Conservation (phyloP, 2,113 vertebrate species). For the Cyphomyrus discorhynchus region DNA sequence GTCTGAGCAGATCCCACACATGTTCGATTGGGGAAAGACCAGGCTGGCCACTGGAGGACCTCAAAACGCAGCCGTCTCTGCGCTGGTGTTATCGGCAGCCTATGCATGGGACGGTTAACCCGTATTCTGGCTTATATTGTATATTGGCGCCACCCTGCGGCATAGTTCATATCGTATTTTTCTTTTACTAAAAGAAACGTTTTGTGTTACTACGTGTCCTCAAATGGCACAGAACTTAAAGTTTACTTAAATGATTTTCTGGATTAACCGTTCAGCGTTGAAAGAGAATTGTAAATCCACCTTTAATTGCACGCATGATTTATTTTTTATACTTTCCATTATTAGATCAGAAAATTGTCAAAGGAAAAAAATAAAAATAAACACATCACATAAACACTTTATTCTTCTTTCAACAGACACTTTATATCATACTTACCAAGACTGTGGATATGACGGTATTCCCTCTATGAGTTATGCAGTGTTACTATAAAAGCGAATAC, state of each 20-base stretch:
- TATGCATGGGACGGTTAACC: too few species aligned
- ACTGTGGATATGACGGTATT: neutral
- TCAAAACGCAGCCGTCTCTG: too few species aligned
- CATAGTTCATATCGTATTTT: neutral
- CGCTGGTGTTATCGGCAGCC: too few species aligned
- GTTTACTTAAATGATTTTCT: neutral
- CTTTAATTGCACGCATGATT: neutral
- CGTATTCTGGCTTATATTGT: neutral
- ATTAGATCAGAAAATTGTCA: neutral
- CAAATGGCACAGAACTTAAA: neutral
- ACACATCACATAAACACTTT: neutral
- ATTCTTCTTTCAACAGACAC: neutral
- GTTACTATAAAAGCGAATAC: neutral
- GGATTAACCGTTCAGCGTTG: neutral
- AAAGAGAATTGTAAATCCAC: neutral
- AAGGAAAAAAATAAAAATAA: neutral
- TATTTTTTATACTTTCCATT: neutral
- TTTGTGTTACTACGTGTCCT: neutral
- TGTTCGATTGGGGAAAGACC: too few species aligned
- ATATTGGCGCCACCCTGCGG: neutral
- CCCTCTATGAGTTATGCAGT: neutral
- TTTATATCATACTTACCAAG: neutral
- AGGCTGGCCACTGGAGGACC: too few species aligned
- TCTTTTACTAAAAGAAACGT: neutral
- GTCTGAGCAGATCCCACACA: too few species aligned